These are phyloP conservation scores for Polyommatus icarus DNA, from an alignment of 2,888 invertebrate species.

Conservation along the genomic window DNA sequence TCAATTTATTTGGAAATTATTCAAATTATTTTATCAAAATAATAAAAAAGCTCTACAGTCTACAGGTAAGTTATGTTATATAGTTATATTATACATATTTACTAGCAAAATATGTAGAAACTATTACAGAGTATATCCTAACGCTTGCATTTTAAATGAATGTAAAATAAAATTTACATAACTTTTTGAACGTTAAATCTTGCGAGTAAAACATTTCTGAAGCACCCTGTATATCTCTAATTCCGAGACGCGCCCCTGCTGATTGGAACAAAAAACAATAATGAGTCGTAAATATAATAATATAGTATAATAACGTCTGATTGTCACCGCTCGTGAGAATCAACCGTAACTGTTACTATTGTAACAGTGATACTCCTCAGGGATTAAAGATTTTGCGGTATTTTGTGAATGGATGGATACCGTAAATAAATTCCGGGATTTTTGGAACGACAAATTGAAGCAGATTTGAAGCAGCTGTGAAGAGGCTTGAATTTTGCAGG, in stretches of 20 bases:
- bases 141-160: not conserved
- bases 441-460: not conserved
- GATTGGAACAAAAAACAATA: slow-evolving; percentile 21
- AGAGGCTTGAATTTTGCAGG: not conserved
- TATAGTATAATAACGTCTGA: not conserved
- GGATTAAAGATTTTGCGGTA: slow-evolving; percentile 5
- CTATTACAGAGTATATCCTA: no score
- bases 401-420: not conserved
- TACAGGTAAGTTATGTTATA: no score
- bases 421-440: not conserved
- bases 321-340: slow-evolving; percentile 18
- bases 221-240: not conserved
- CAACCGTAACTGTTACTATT: not conserved
- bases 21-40: no score
- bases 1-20: no score
- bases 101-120: no score
- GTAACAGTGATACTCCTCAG: not conserved
- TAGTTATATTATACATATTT: no score
- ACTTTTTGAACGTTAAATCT: no score
- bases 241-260: slow-evolving; percentile 10
- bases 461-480: not conserved
- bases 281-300: slow-evolving; percentile 9
- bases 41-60: no score
- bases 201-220: not conserved
- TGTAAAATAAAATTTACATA: not conserved